Base-by-base conservation (phyloP, 2,888 invertebrate genomes). In the Nomada flava region DNA sequence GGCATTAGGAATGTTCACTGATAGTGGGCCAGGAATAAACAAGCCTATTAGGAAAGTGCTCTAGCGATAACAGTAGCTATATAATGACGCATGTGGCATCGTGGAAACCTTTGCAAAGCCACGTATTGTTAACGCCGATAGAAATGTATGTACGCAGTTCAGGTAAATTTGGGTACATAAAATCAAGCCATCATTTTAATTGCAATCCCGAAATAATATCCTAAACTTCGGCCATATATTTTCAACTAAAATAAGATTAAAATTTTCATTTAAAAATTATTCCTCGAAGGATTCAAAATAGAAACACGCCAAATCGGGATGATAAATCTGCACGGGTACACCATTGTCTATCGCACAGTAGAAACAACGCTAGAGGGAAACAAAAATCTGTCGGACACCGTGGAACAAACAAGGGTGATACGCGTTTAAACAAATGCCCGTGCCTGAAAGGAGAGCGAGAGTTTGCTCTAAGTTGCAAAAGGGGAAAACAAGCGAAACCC, bases 21-120 rank as follows among this genome's bases (percentile, higher is more conserved):
- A 71, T 71, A 71, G 42, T 52, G 26, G 36, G 26, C 26, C 52
- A 67, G 64, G 65, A 73, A 65, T 73, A 73, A 78, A 78, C 59
- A 72, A 64, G 68, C 44, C 55, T 62, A 75, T 79, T 75, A 79
- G 69, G 47, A 64, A 70, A 57, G 55, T 55, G 75, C 69, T 63
- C 57, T 44, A 75, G 59, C 57, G 75, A 74, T 79, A 79, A 75
- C 62, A 55, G 50, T 57, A 26, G 26, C 23, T 15, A 36, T 47
- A 47, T 59, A 70, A 63, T 70, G 57, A 64, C 47, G 73, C 65
- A 73, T 26, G 44, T 47, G 18, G 20, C 67, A 75, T 60, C 52
- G 52, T 75, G 50, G 13, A 62, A 75, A 71, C 42, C 55, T 62
- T 70, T 57, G 59, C 53, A 71, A 71, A 60, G 5, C 36, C 15